Percentiles rank a stretch among this genome's conserved stretches.
phyloP scores from a whole-genome alignment of 2,797 vertebrate genomes.

The Dipus sagitta region DNA sequence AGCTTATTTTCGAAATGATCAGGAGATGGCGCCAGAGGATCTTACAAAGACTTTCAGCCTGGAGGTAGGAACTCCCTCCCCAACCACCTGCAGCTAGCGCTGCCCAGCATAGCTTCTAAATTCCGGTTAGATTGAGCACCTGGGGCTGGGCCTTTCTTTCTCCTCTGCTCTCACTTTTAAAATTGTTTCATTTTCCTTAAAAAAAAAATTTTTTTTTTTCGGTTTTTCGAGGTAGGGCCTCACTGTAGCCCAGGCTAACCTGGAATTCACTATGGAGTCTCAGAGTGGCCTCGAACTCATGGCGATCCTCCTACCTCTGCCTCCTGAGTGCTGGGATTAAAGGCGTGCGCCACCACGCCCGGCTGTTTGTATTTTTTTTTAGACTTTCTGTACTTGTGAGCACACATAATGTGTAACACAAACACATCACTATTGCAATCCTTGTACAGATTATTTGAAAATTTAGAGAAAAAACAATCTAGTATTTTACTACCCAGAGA shows the following conservation, averaged over 20 bases:
- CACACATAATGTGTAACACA: not conserved
- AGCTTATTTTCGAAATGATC: not conserved
- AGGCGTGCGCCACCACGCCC: too few species aligned
- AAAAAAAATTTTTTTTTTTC: too few species aligned
- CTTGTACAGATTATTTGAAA: slow-evolving; percentile 27
- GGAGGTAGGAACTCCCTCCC: not conserved
- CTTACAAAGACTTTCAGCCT: not conserved
- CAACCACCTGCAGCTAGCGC: fast-evolving
- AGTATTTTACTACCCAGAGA: not conserved
- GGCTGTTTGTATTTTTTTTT: too few species aligned
- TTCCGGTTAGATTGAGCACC: not conserved
- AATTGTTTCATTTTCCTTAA: not conserved
- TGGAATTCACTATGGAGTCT: too few species aligned
- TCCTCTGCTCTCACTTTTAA: slow-evolving; percentile 11
- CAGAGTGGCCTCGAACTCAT: too few species aligned
- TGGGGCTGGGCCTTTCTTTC: not conserved
- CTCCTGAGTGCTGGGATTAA: too few species aligned
- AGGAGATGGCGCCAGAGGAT: slow-evolving; percentile 70
- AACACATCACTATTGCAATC: not conserved
- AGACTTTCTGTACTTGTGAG: not conserved
- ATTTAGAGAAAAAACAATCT: slow-evolving; percentile 4
- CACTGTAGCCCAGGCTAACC: too few species aligned
- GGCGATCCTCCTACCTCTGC: too few species aligned
- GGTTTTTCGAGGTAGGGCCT: too few species aligned
- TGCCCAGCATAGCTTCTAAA: not conserved